phyloP scores from a whole-genome alignment of 2,888 invertebrate species.

The Harpalus rubripes region DNA sequence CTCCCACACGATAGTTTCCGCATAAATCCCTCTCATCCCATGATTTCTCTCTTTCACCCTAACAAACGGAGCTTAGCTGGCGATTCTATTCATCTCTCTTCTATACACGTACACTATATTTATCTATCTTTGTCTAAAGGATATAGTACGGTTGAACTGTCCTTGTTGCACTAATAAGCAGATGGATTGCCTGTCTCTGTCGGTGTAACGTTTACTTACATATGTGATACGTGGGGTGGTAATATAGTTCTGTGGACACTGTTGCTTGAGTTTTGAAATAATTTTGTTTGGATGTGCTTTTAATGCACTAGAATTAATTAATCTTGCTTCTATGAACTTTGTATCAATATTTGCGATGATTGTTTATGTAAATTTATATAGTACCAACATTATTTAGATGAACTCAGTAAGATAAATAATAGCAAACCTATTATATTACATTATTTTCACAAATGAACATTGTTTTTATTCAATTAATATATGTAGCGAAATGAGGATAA shows the following conservation, averaged over 20 bases:
- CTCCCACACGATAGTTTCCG: neutral
- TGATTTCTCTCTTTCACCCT: conserved; percentile 25
- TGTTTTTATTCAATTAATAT: neutral
- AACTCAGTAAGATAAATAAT: conserved; percentile 4
- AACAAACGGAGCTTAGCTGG: conserved; percentile 41
- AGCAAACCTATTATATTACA: conserved; percentile 5
- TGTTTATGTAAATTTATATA: conserved; percentile 16
- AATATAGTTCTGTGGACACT: conserved; percentile 36
- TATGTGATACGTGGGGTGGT: conserved; percentile 28
- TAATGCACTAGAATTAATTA: conserved; percentile 37
- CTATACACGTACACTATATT: neutral
- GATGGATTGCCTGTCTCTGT: conserved; percentile 19
- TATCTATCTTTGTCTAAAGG: conserved; percentile 3
- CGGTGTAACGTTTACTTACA: conserved; percentile 45
- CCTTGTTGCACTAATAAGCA: conserved; percentile 32
- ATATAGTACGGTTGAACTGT: conserved; percentile 17
- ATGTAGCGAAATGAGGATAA: neutral
- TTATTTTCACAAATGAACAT: neutral
- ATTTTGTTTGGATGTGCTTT: conserved; percentile 47
- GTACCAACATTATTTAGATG: neutral
- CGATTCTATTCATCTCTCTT: conserved; percentile 15
- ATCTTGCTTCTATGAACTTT: conserved; percentile 11
- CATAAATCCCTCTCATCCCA: conserved; percentile 16
- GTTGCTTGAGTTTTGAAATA: conserved; percentile 46
- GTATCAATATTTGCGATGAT: conserved; percentile 20